These are phyloP conservation scores for Todiramphus chloris DNA, from an alignment of 2,113 vertebrate species.

Conservation along the genomic window DNA sequence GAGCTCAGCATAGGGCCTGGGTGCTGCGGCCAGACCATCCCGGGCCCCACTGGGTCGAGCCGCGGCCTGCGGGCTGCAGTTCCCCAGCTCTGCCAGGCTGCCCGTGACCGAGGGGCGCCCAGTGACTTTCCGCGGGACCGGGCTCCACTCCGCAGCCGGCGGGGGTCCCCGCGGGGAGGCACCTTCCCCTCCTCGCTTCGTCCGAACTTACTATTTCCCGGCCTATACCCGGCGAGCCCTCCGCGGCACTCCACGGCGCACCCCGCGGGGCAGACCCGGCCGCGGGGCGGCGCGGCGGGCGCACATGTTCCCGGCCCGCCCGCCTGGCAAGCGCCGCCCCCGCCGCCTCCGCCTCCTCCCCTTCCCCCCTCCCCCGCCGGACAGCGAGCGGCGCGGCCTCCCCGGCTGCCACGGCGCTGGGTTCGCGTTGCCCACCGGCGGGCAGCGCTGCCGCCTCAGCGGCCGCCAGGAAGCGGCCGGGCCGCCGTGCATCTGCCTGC, in stretches of 20 bases:
- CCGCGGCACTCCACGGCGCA: fast-evolving
- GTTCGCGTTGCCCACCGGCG: neutral
- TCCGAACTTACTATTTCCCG: fast-evolving
- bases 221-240: fast-evolving
- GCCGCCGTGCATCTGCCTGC: neutral
- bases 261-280: fast-evolving
- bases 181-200: neutral
- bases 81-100: neutral
- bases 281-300: neutral
- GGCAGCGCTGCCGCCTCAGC: neutral
- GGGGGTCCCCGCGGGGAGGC: too few species aligned
- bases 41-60: neutral
- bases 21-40: neutral
- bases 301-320: neutral
- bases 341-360: neutral
- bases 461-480: neutral
- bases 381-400: neutral
- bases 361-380: neutral
- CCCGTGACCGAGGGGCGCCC: neutral
- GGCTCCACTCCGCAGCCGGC: neutral
- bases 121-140: neutral
- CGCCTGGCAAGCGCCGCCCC: neutral
- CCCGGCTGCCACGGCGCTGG: neutral
- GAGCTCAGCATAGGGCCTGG: neutral
- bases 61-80: neutral